phyloP scores from a whole-genome alignment of 2,888 invertebrate species.

The Argyresthia albistria region DNA sequence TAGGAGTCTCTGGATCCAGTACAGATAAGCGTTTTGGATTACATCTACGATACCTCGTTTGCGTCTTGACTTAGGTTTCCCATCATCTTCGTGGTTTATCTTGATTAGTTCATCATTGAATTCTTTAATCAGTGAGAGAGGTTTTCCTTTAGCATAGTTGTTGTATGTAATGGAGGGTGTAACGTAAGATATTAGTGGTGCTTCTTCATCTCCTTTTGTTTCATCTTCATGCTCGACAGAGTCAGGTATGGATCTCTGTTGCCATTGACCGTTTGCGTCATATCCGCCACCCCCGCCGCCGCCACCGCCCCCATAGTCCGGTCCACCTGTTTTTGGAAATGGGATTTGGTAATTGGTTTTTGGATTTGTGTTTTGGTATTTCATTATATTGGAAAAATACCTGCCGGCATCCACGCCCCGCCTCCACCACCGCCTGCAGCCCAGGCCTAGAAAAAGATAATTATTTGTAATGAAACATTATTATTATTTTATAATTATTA shows the following conservation, averaged over 20 bases:
- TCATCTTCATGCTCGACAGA: constrained; percentile 19
- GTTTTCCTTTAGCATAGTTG: constrained; percentile 15
- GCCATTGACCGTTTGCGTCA: constrained; percentile 63
- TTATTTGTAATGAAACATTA: not conserved
- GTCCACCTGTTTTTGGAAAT: constrained; percentile 37
- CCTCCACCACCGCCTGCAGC: constrained; percentile 53
- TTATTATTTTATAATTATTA: too few relatives aligned
- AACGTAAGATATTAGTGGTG: constrained; percentile 31
- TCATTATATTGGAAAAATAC: constrained; percentile 40
- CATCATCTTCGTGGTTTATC: constrained; percentile 11
- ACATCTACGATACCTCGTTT: constrained; percentile 44
- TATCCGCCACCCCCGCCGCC: constrained; percentile 43
- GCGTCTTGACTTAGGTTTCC: constrained; percentile 25
- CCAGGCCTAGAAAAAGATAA: constrained; percentile 50
- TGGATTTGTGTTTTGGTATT: constrained; percentile 1
- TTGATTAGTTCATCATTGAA: constrained; percentile 20
- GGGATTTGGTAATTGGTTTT: not conserved
- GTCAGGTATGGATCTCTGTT: constrained; percentile 41
- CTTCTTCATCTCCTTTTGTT: constrained; percentile 14
- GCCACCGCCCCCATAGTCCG: constrained; percentile 44
- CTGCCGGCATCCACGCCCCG: constrained; percentile 66
- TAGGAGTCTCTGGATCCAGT: constrained; percentile 42
- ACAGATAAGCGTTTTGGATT: constrained; percentile 43
- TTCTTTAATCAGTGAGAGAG: constrained; percentile 12
- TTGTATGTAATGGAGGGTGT: constrained; percentile 27